Base-by-base conservation (phyloP, 2,888 invertebrate species). In the Tupiocoris notatus region DNA sequence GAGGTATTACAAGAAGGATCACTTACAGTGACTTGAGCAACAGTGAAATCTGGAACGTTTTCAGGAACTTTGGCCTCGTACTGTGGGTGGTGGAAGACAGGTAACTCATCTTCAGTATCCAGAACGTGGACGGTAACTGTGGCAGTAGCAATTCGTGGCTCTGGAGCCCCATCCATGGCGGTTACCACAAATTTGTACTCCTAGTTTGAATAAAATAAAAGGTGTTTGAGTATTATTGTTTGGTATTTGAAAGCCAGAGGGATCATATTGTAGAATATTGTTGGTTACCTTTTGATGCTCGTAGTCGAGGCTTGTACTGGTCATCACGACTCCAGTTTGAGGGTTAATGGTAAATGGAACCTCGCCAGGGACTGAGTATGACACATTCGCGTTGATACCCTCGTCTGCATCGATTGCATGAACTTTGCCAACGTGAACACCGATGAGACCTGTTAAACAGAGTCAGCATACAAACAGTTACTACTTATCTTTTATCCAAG, bases 331-430 rank as follows among this genome's bases (percentile, higher is more conserved):
- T 0, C 95, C 95, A 0, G 91, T 91, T 77, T 89, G 88, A 21
- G 90, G 90, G 82, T 95, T 92, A 25, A 95, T 91, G 39, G 85
- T 86, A 83, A 95, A 94, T 0, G 94, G 94, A 65, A 94, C 86
- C 81, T 93, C 91, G 0, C 87, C 84, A 0, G 95, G 94, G 61
- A 94, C 88, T 70, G 89, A 91, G 83, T 95, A 96, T 63, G 90
- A 90, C 16, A 96, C 88, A 81, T 90, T 85, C 0, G 94, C 94
- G 84, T 95, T 95, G 20, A 91, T 87, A 0, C 93, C 94, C 83
- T 94, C 93, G 82, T 96, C 95, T 0, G 90, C 89, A 83, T 95
- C 95, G 0, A 89, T 90, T 0, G 95, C 95, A 83, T 92, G 92
- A 0, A 95, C 93, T 78, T 90, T 88, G 1, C 95, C 95, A 0